A percentile compares a stretch with the other conserved stretches of the same genome.
These are phyloP conservation scores for Hofmannophila pseudospretella DNA, from an alignment of 2,888 invertebrate genomes.

Conservation along the genomic window DNA sequence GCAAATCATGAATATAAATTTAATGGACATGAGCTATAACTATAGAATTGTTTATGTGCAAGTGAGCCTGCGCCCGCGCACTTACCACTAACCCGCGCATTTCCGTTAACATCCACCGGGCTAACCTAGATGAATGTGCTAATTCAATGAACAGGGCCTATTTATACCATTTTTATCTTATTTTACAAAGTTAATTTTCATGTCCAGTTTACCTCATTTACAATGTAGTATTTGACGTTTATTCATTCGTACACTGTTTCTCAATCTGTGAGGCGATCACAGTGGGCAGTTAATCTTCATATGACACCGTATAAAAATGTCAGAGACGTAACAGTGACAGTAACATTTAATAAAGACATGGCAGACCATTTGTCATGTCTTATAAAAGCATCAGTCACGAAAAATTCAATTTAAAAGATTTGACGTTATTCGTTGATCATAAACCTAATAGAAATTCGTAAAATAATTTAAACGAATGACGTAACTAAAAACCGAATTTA, in stretches of 20 bases:
- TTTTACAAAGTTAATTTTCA: conserved; percentile 49
- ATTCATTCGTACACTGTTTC: conserved; percentile 51
- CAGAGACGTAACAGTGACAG: too few species aligned
- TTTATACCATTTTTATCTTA: conserved; percentile 70
- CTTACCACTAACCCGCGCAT: conserved; percentile 66
- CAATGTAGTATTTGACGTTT: conserved; percentile 52
- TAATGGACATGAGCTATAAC: background rate
- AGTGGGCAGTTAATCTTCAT: conserved; percentile 15
- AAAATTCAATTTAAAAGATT: background rate
- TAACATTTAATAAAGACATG: too few species aligned
- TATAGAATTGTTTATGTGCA: conserved; percentile 8
- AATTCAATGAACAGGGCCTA: conserved; percentile 49
- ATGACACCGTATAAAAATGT: background rate
- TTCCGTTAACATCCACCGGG: conserved; percentile 52
- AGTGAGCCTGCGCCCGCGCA: conserved; percentile 11
- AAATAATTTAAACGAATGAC: too few species aligned
- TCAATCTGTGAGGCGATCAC: conserved; percentile 41
- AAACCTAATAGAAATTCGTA: too few species aligned
- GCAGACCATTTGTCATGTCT: background rate
- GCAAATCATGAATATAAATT: conserved; percentile 2
- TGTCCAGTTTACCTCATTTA: conserved; percentile 56
- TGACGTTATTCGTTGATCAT: too few species aligned
- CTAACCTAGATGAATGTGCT: conserved; percentile 58
- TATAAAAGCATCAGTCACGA: background rate
- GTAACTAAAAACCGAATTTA: too few species aligned